Percentiles rank a stretch among this genome's conserved stretches.
Conservation (phyloP, 2,113 vertebrate genomes). For the Salvator merianae region DNA sequence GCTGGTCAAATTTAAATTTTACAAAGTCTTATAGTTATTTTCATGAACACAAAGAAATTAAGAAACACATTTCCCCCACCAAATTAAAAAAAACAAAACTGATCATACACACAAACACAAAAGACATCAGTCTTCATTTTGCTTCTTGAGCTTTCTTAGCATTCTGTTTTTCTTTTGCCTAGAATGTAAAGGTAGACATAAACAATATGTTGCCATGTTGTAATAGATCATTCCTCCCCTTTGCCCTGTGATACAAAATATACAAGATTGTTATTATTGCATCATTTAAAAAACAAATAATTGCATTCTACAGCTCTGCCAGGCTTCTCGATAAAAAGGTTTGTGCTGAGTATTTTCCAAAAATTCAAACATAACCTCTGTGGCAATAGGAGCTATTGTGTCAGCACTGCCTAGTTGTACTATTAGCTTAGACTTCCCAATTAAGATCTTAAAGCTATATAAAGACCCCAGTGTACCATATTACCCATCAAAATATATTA, state of each 20-base stretch:
- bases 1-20: conserved; percentile 61
- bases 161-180: conserved; percentile 98
- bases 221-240: neutral
- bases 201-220: conserved; percentile 16
- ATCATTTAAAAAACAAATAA: neutral
- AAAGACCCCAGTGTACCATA: neutral
- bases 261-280: neutral
- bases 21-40: conserved; percentile 66
- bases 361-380: neutral
- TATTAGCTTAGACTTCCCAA: neutral
- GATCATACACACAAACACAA: neutral
- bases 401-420: no score
- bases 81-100: conserved; percentile 7
- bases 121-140: conserved; percentile 79
- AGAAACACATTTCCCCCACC: conserved; percentile 57
- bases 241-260: neutral
- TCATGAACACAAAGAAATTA: conserved; percentile 65
- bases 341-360: neutral
- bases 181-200: conserved; percentile 52
- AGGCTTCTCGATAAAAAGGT: neutral
- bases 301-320: neutral
- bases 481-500: no score
- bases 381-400: neutral
- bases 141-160: conserved; percentile 96
- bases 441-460: no score